Conservation (phyloP, 1,140 invertebrate genomes). For the Lamellibrachia luymesi region DNA sequence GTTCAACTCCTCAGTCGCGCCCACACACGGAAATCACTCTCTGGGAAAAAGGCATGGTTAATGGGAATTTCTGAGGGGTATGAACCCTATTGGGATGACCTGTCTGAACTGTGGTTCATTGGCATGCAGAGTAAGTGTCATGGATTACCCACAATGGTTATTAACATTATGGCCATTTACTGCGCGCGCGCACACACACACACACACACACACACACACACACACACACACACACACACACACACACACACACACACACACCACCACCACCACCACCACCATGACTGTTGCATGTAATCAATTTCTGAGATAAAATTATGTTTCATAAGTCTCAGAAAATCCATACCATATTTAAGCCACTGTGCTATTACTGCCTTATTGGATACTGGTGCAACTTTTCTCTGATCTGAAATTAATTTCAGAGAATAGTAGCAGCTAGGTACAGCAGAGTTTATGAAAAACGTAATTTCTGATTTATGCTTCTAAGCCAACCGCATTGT, state of each 20-base stretch:
- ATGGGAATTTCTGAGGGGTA: slow-evolving; percentile 81
- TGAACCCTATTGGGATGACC: slow-evolving; percentile 82
- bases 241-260: too few species aligned
- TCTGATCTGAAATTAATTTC: background rate
- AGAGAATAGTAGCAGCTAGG: background rate
- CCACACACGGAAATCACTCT: slow-evolving; percentile 7
- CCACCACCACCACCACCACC: too few species aligned
- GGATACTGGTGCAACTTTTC: background rate
- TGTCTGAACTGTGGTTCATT: slow-evolving; percentile 88
- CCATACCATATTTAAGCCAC: too few species aligned
- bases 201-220: too few species aligned
- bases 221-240: too few species aligned
- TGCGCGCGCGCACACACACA: background rate
- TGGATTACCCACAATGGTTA: background rate
- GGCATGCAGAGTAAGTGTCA: slow-evolving; percentile 70
- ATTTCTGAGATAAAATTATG: background rate
- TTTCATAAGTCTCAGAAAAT: too few species aligned
- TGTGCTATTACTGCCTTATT: background rate
- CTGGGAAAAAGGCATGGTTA: slow-evolving; percentile 53
- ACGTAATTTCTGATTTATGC: background rate
- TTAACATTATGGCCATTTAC: background rate
- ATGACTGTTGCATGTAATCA: background rate
- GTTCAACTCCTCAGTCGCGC: background rate
- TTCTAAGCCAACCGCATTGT: background rate
- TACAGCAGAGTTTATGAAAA: background rate